These are phyloP conservation scores for Zelleria hepariella DNA, from an alignment of 2,888 invertebrate genomes.

Conservation along the genomic window DNA sequence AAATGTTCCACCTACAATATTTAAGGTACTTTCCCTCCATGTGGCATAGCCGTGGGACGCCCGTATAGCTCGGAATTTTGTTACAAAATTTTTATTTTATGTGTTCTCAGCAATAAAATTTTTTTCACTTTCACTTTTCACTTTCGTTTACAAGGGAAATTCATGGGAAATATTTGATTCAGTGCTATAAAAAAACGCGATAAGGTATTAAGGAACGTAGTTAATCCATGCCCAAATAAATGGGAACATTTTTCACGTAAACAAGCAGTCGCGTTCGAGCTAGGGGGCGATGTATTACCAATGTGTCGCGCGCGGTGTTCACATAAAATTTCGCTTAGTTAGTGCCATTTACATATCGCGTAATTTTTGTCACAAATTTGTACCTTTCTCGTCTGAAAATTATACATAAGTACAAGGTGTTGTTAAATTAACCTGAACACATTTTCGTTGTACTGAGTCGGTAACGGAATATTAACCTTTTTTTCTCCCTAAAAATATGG, in stretches of 20 bases:
- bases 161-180: too few species aligned
- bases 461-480: too few species aligned
- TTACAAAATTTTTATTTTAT: too few species aligned
- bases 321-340: neutral
- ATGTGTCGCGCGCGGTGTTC: neutral
- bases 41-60: too few species aligned
- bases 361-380: neutral
- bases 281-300: slow-evolving; percentile 4
- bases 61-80: too few species aligned
- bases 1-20: too few species aligned
- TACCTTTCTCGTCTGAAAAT: neutral
- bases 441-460: too few species aligned
- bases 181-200: neutral
- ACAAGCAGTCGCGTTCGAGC: slow-evolving; percentile 33
- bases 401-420: neutral
- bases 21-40: too few species aligned
- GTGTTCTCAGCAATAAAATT: too few species aligned
- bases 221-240: slow-evolving; percentile 23
- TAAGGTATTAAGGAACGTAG: neutral
- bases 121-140: too few species aligned
- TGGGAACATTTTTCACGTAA: slow-evolving; percentile 39
- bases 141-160: neutral
- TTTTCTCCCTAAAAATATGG: too few species aligned
- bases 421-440: neutral
- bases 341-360: neutral